Evolutionary conservation across 2,888 invertebrate genomes (phyloP).

Genomic region (Hanleya hanleyi): DNA sequence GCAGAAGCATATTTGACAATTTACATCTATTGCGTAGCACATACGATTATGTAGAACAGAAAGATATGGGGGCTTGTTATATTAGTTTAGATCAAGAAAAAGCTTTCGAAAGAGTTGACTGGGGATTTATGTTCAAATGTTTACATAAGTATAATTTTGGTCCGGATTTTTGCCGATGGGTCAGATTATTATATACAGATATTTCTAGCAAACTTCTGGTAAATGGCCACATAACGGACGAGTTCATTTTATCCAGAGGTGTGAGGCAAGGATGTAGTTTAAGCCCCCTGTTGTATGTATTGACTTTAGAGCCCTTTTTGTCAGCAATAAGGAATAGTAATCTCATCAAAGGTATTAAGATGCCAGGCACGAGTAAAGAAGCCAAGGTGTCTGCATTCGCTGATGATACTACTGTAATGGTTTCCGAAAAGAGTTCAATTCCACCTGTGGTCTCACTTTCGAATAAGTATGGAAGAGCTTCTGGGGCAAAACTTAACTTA

Average conservation of each 20-base stretch:
- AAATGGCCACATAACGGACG: too few relatives aligned
- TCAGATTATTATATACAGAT: too few relatives aligned
- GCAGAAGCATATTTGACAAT: constrained; percentile 43
- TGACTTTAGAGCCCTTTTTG: too few relatives aligned
- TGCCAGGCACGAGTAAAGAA: constrained; percentile 6
- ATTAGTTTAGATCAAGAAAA: constrained; percentile 45
- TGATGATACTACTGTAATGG: constrained; percentile 13
- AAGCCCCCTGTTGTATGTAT: too few relatives aligned
- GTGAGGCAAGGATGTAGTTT: too few relatives aligned
- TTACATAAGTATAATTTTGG: constrained; percentile 39
- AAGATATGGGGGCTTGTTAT: constrained; percentile 31
- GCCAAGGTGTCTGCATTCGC: constrained; percentile 16
- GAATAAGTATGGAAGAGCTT: too few relatives aligned
- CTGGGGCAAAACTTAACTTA: too few relatives aligned
- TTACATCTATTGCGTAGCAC: too few relatives aligned
- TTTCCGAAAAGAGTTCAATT: constrained; percentile 6
- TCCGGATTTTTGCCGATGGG: constrained; percentile 33
- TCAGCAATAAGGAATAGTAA: too few relatives aligned
- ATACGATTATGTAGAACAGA: constrained; percentile 38
- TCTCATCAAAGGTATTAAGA: constrained; percentile 21
- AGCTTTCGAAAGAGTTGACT: too few relatives aligned
- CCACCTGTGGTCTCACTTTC: not conserved
- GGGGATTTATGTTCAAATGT: constrained; percentile 34
- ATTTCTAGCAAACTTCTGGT: too few relatives aligned
- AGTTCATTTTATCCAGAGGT: too few relatives aligned